Evolutionary conservation across 1,140 invertebrate species (phyloP).

Genomic region (Drosophila triauraria): DNA sequence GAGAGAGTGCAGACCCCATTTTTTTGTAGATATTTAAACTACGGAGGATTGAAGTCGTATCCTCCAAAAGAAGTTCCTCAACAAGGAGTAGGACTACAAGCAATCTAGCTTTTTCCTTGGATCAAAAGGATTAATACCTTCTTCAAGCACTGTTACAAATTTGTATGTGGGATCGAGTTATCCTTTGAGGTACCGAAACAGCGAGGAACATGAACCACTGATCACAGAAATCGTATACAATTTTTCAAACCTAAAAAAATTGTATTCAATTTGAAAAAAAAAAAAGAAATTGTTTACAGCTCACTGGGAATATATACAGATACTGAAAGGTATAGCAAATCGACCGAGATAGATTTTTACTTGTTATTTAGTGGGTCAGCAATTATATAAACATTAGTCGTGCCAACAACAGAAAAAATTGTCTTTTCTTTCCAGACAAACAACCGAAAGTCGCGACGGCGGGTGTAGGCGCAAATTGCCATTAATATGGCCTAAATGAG

Average conservation of each 20-base stretch:
- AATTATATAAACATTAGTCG: conserved; percentile 24
- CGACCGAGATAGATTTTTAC: neutral
- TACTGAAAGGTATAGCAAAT: conserved; percentile 7
- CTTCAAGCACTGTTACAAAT: too few species aligned
- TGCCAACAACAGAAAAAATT: conserved; percentile 16
- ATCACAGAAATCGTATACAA: neutral
- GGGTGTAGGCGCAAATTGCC: conserved; percentile 14
- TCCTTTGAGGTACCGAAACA: too few species aligned
- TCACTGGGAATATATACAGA: neutral
- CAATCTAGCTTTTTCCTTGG: too few species aligned
- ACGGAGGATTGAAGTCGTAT: too few species aligned
- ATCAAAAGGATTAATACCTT: too few species aligned
- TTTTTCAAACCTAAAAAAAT: neutral
- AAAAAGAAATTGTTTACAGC: conserved; percentile 5
- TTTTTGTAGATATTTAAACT: too few species aligned
- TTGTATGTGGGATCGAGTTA: too few species aligned
- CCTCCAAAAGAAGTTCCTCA: too few species aligned
- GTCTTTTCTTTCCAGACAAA: conserved; percentile 27
- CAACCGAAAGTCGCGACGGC: neutral
- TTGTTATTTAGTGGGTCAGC: neutral
- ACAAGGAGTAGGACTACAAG: too few species aligned
- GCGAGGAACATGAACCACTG: too few species aligned
- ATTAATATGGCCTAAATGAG: conserved; percentile 59
- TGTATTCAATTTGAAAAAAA: neutral
- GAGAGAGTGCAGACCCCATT: too few species aligned